Conservation (phyloP, 2,797 vertebrate species). For the Dipus sagitta region DNA sequence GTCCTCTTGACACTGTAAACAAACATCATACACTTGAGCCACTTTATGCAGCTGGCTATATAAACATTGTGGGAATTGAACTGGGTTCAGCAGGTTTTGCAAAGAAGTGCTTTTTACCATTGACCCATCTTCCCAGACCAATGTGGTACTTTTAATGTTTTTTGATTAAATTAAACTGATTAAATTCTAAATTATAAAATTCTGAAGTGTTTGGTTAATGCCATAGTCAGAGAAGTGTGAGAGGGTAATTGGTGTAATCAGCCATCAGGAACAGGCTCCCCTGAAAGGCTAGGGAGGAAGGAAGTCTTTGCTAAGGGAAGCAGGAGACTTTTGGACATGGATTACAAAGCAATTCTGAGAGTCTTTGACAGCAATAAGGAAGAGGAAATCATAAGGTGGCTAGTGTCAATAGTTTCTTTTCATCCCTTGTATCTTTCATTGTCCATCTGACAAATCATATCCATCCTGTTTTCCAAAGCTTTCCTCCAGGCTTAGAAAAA, state of each 20-base stretch:
- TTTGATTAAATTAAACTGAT: conserved; percentile 51
- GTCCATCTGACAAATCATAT: conserved; percentile 74
- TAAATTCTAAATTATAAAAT: conserved; percentile 4
- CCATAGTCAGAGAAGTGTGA: not conserved
- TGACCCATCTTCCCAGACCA: too few species aligned
- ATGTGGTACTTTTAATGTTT: not conserved
- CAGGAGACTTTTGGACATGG: conserved; percentile 69
- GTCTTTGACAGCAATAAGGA: conserved; percentile 74
- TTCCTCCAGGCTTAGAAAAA: conserved; percentile 65
- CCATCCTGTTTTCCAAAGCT: conserved; percentile 70
- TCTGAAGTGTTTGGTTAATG: conserved; percentile 31
- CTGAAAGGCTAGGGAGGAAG: conserved; percentile 26
- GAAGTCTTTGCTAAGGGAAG: conserved; percentile 68
- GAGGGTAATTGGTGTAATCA: conserved; percentile 28
- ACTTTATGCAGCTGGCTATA: too few species aligned
- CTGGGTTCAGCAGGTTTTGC: too few species aligned
- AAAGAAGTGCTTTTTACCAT: too few species aligned
- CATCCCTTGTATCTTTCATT: conserved; percentile 70
- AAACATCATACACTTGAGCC: too few species aligned
- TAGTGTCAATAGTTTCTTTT: conserved; percentile 71
- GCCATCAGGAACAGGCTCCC: conserved; percentile 12
- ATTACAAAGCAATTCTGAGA: conserved; percentile 73
- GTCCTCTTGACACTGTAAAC: too few species aligned
- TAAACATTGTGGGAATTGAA: too few species aligned
- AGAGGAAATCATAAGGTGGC: conserved; percentile 73